Conservation (phyloP, 2,888 invertebrate species). For the Brachynemurus nebulosus region DNA sequence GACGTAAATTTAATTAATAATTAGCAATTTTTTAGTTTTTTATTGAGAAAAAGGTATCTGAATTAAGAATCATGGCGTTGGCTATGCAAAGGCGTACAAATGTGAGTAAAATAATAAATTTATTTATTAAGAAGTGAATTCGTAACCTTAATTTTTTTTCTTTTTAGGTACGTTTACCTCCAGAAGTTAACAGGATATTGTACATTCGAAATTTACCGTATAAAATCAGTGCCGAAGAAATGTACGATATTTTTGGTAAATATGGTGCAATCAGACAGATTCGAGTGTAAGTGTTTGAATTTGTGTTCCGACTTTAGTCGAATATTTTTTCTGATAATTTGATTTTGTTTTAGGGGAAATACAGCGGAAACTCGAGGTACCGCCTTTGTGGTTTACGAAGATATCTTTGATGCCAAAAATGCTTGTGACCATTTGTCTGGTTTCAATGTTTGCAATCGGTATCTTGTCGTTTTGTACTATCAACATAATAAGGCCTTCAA, state of each 20-base stretch:
- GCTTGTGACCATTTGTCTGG: slow-evolving; percentile 98
- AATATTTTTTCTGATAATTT: not conserved
- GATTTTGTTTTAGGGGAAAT: slow-evolving; percentile 59
- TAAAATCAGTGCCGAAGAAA: slow-evolving; percentile 98
- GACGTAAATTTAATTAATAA: too few species aligned
- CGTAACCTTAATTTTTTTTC: slow-evolving; percentile 15
- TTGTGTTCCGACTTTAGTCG: too few species aligned
- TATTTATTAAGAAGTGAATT: slow-evolving; percentile 11
- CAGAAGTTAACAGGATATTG: slow-evolving; percentile 94
- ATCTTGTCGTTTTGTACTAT: slow-evolving; percentile 97
- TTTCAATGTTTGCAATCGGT: slow-evolving; percentile 97
- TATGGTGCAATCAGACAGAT: slow-evolving; percentile 99
- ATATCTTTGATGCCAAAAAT: slow-evolving; percentile 99
- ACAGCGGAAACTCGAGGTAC: slow-evolving; percentile 97
- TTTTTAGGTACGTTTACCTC: slow-evolving; percentile 87
- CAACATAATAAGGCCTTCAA: slow-evolving; percentile 95
- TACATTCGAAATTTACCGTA: slow-evolving; percentile 97
- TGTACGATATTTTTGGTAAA: slow-evolving; percentile 99
- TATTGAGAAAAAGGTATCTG: not conserved
- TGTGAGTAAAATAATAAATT: slow-evolving; percentile 35
- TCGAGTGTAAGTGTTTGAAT: slow-evolving; percentile 62
- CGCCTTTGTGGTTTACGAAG: slow-evolving; percentile 98
- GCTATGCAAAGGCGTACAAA: slow-evolving; percentile 63
- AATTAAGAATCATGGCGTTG: slow-evolving; percentile 40
- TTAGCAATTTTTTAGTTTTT: too few species aligned